phyloP scores from a whole-genome alignment of 2,113 vertebrate species.

The Phocoena sinus region DNA sequence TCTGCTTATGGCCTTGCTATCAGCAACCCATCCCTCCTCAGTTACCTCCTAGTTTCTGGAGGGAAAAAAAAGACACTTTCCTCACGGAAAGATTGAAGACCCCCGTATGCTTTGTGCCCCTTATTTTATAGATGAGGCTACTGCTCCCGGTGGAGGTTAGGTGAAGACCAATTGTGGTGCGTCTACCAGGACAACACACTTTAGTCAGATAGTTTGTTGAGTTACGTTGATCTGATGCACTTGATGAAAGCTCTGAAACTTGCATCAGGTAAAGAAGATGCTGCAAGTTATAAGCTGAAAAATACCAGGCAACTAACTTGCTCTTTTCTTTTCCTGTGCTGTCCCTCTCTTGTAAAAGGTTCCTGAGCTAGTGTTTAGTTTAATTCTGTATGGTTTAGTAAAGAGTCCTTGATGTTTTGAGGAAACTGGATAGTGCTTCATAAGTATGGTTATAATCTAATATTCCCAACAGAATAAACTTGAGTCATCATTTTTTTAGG shows the following conservation, averaged over 20 bases:
- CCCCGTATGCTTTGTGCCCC: neutral
- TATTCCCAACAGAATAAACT: neutral
- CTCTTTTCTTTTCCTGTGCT: neutral
- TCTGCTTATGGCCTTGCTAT: neutral
- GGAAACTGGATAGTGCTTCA: neutral
- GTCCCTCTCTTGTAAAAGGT: neutral
- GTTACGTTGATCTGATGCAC: neutral
- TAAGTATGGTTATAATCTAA: neutral
- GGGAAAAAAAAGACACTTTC: neutral
- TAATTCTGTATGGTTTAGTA: neutral
- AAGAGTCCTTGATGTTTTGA: neutral
- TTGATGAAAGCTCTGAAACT: neutral
- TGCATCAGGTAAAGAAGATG: neutral
- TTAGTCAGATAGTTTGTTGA: neutral
- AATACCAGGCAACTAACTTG: neutral
- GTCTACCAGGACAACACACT: neutral
- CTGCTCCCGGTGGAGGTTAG: neutral
- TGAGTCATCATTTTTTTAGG: neutral
- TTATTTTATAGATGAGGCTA: neutral
- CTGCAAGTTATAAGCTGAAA: neutral
- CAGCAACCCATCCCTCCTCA: neutral
- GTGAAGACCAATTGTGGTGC: neutral
- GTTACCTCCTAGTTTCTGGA: neutral
- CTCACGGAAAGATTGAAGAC: neutral
- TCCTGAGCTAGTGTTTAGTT: neutral